Evolutionary conservation across 2,113 vertebrate species (phyloP).

Genomic region (Sinocyclocheilus anshuiensis): DNA sequence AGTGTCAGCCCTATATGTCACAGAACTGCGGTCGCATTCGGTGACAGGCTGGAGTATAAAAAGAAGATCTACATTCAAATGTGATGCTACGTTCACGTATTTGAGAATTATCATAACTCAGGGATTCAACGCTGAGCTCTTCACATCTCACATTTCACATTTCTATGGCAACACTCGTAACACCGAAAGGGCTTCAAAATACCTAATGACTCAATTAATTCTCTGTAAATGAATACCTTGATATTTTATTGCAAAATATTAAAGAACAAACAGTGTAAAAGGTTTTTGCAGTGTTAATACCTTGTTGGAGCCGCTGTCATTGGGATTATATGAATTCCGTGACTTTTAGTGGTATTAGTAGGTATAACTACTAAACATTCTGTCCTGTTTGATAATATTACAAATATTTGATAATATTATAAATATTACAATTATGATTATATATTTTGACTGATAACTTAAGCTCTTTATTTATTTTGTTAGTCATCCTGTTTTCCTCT

Average conservation of each 20-base stretch:
- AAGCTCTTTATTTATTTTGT: not conserved
- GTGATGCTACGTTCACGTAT: not conserved
- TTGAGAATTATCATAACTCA: conserved; percentile 6
- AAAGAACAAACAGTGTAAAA: not conserved
- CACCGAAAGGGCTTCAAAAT: conserved; percentile 5
- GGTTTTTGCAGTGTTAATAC: too few relatives aligned
- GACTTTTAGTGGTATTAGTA: too few relatives aligned
- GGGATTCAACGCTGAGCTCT: conserved; percentile 8
- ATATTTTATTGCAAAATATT: not conserved
- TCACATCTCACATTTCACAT: too few relatives aligned
- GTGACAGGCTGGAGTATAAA: not conserved
- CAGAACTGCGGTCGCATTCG: not conserved
- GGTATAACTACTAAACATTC: not conserved
- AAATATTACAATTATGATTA: too few relatives aligned
- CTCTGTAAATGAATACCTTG: not conserved
- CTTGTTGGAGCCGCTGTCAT: not conserved
- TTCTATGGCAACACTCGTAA: conserved; percentile 16
- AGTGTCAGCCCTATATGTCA: conserved; percentile 17
- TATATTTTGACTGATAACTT: not conserved
- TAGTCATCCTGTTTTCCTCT: not conserved
- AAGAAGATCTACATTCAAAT: conserved; percentile 22
- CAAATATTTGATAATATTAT: too few relatives aligned
- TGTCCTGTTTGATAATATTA: too few relatives aligned
- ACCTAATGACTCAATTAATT: not conserved
- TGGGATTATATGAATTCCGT: not conserved